These are phyloP conservation scores for Tuta absoluta DNA, from an alignment of 2,888 invertebrate species.

Conservation along the genomic window DNA sequence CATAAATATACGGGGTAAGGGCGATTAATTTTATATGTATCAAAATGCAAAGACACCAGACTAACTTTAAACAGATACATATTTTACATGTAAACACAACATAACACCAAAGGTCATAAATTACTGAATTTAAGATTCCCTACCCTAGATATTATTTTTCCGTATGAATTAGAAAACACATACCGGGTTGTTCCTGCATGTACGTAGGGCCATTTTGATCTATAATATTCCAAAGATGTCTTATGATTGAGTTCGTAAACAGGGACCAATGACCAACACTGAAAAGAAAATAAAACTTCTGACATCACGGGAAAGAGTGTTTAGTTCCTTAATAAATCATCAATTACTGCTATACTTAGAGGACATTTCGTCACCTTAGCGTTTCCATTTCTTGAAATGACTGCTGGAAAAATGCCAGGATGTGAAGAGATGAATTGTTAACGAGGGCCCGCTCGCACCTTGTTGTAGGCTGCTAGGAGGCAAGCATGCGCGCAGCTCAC, in stretches of 20 bases:
- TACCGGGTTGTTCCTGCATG: slow-evolving; percentile 22
- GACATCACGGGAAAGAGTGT: neutral
- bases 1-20: no score
- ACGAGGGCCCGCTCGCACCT: no score
- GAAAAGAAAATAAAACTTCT: slow-evolving; percentile 22
- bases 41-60: no score
- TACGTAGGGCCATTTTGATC: slow-evolving; percentile 63
- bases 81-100: neutral
- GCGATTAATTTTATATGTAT: neutral
- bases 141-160: no score
- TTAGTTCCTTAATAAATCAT: no score
- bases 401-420: no score
- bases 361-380: no score
- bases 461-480: no score
- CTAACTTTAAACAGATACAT: neutral
- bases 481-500: no score
- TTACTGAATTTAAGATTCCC: neutral
- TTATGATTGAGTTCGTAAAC: slow-evolving; percentile 48
- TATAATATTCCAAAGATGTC: slow-evolving; percentile 57
- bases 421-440: no score
- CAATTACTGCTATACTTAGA: no score
- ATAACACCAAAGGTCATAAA: neutral
- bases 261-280: slow-evolving; percentile 60
- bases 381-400: no score
- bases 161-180: neutral